A percentile compares a stretch with the other conserved stretches of the same genome.
Conservation (phyloP, 2,797 vertebrate species). For the Streptopelia turtur region DNA sequence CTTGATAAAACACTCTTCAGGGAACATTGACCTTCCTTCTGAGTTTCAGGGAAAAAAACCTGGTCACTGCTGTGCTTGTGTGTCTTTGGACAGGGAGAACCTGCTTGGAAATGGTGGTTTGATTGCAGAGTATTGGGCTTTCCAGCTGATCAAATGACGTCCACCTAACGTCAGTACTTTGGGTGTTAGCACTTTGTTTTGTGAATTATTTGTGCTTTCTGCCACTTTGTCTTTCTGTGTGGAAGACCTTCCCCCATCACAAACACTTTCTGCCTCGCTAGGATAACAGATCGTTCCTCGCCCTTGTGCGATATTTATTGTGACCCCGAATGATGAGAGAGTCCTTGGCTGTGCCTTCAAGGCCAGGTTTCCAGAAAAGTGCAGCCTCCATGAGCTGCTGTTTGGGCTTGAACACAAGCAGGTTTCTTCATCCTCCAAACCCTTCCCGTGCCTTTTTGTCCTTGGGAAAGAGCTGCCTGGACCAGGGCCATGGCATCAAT, state of each 20-base stretch:
- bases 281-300: background rate
- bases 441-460: background rate
- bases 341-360: background rate
- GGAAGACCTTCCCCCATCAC: background rate
- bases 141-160: background rate
- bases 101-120: accelerated
- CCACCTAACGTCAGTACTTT: background rate
- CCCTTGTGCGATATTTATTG: background rate
- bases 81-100: background rate
- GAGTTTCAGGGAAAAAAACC: background rate
- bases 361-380: background rate
- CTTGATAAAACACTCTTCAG: background rate
- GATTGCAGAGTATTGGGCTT: background rate
- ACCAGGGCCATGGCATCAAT: background rate
- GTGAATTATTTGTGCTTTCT: background rate
- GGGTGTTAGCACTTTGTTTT: background rate
- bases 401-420: background rate
- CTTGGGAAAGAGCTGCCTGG: background rate
- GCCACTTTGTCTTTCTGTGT: background rate
- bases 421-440: background rate
- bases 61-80: background rate
- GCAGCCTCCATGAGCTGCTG: background rate
- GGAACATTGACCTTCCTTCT: background rate
- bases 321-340: background rate
- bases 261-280: background rate